Percentiles rank a stretch among this genome's conserved stretches.
Evolutionary conservation across 2,888 invertebrate genomes (phyloP).

Genomic region (Antheraea assamensis): DNA sequence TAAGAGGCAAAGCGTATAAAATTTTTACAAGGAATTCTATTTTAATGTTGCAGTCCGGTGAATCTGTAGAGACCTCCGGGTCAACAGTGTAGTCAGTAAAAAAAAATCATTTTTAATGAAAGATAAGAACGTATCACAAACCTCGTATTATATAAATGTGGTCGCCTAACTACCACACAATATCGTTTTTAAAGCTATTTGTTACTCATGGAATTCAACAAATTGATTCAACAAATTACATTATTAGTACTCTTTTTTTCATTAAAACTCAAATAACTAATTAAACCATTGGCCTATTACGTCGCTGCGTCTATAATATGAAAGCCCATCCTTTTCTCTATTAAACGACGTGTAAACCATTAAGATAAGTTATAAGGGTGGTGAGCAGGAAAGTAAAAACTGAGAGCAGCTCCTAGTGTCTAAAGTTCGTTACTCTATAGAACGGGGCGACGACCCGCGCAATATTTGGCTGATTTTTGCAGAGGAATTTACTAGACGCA

Average conservation of each 20-base stretch:
- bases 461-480: slow-evolving; percentile 24
- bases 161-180: background rate
- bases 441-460: slow-evolving; percentile 22
- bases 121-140: background rate
- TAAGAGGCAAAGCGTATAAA: background rate
- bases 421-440: slow-evolving; percentile 21
- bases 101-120: background rate
- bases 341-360: background rate
- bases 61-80: too few relatives aligned
- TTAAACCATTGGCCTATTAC: background rate
- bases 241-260: background rate
- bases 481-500: slow-evolving; percentile 19
- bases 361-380: background rate
- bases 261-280: background rate
- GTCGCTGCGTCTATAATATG: background rate
- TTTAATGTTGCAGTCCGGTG: too few relatives aligned
- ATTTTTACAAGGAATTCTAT: background rate
- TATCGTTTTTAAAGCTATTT: background rate
- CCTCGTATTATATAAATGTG: background rate
- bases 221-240: too few relatives aligned
- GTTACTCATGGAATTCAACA: background rate
- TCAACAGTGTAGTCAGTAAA: too few relatives aligned
- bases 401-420: slow-evolving; percentile 16
- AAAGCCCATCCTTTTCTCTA: background rate
- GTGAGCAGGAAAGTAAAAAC: slow-evolving; percentile 16